phyloP scores from a whole-genome alignment of 2,113 vertebrate species.

The Brachionichthys hirsutus region DNA sequence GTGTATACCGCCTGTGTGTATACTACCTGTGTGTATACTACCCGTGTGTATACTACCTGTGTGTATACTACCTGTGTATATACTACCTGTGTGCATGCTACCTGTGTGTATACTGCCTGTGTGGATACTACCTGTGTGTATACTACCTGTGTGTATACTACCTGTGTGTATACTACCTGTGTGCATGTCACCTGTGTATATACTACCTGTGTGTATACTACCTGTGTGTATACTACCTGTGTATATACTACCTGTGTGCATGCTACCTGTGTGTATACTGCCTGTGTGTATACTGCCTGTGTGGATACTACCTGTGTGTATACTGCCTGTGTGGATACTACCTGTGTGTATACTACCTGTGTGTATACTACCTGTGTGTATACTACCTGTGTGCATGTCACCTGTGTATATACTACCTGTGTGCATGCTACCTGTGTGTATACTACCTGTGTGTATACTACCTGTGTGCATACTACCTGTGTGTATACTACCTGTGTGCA shows the following conservation, averaged over 20 bases:
- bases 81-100: too few relatives aligned
- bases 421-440: neutral
- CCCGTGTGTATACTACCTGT: constrained; percentile 55
- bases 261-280: neutral
- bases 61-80: constrained; percentile 13
- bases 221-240: constrained; percentile 64
- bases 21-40: constrained; percentile 31
- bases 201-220: constrained; percentile 63
- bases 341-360: neutral
- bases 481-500: neutral
- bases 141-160: neutral
- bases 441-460: neutral
- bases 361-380: constrained; percentile 2
- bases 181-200: neutral
- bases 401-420: constrained; percentile 53
- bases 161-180: neutral
- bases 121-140: neutral
- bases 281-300: neutral
- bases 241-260: too few relatives aligned
- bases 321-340: neutral
- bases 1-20: neutral
- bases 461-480: constrained; percentile 48
- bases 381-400: constrained; percentile 28
- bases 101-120: constrained; percentile 36
- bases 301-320: constrained; percentile 47